Evolutionary conservation across 2,888 invertebrate species (phyloP), one percentile per base, ranked within the genome.

Genomic region (Dromius quadrimaculatus): DNA sequence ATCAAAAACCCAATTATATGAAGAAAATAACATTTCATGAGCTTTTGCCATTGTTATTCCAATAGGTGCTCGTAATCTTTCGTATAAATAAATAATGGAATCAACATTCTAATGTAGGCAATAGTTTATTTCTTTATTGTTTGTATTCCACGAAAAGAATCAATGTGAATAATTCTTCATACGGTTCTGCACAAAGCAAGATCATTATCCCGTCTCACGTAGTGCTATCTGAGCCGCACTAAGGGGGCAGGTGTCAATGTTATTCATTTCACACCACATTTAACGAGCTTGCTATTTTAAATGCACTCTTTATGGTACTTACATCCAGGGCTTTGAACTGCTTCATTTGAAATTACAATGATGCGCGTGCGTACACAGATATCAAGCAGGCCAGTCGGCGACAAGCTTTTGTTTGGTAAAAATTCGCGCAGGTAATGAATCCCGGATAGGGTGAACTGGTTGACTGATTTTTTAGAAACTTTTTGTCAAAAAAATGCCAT

Each of bases 251-350:
- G 50, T 54, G 50, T 54, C 50, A 54, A 54, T 54, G 50, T 54
- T 54, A 54, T 54, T 54, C 50, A 54, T 54, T 54, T 28, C 50
- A 54, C 50, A 54, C 50, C 50, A 54, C 50, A 54, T 54, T 54
- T 54, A 54, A 54, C 50, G 50, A 54, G 50, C 50, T 54, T 15
- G 50, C 50, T 45, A 19, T 64, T 64, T 64, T 23, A 45, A 45
- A 64, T 64, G 43, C 64, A 64, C 64, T 64, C 34, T 64, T 45
- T 54, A 54, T 28, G 50, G 50, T 54, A 54, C 50, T 54, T 54
- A 54, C 50, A 41, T 41, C 19, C 50, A 54, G 8, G 9, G 50
- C 50, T 54, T 54, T 54, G 50, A 54, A 28, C 50, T 9, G 28
- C 28, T 28, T 54, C 28, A 54, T 54, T 54, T 54, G 50, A 54